These are phyloP conservation scores for Lottia gigantea DNA, from an alignment of 2,888 invertebrate genomes.

Conservation along the genomic window DNA sequence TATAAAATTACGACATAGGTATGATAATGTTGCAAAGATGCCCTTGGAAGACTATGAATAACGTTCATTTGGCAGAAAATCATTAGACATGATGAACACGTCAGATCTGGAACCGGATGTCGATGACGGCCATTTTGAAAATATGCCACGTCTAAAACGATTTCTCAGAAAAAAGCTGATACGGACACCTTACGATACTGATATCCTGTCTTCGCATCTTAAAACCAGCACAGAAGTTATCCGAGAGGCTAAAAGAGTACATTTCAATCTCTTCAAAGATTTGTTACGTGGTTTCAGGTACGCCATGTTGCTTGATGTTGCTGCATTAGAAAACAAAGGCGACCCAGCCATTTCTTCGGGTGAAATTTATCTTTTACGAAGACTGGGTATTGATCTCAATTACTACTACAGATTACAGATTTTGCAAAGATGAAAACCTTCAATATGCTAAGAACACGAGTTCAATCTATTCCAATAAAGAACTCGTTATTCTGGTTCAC, in stretches of 20 bases:
- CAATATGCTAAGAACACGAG: constrained; percentile 12
- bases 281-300: constrained; percentile 16
- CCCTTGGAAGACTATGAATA: not conserved
- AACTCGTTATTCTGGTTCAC: constrained; percentile 10
- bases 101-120: not conserved
- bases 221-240: constrained; percentile 19
- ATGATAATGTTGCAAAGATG: too few relatives aligned
- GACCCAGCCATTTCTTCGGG: constrained; percentile 33
- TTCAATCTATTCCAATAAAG: constrained; percentile 7
- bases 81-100: not conserved
- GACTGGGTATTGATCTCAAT: constrained; percentile 17
- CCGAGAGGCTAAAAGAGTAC: constrained; percentile 24
- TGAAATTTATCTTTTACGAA: constrained; percentile 24
- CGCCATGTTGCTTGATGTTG: constrained; percentile 30
- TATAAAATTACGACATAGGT: not conserved
- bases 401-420: constrained; percentile 21
- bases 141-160: not conserved
- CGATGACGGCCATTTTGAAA: not conserved
- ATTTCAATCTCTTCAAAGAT: constrained; percentile 18
- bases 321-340: constrained; percentile 35
- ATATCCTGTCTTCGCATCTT: constrained; percentile 17
- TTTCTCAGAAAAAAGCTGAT: not conserved
- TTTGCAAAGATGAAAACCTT: constrained; percentile 13
- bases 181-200: constrained; percentile 7
- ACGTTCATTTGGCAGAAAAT: not conserved